Base-by-base conservation (phyloP, 2,888 invertebrate species). In the Seira musarum region DNA sequence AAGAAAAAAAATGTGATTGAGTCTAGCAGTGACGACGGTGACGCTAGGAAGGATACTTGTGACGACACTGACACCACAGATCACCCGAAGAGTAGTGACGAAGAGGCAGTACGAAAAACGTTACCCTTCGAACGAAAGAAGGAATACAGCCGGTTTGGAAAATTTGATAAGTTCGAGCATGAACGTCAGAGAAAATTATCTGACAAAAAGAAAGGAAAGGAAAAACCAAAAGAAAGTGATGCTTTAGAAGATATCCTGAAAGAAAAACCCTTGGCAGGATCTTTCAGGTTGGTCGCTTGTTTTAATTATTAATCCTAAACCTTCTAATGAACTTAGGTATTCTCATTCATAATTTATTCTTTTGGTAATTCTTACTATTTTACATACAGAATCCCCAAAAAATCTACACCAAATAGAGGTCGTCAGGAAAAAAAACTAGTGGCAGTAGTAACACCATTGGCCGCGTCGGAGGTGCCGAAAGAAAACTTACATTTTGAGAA, bases 401-500 rank as follows among this genome's bases (percentile, higher is more conserved):
- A 70, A 53, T 17, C 63, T 1, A 65, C 68, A 19, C 2, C 61
- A 61, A 61, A 2, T n/a, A 49, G 15, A 13, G 2, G 49, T 2
- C 49, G 49, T 49, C 49, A 49, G 6, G 17, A 49, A 57, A 30
- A 6, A 30, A 19, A 69, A 19, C 30, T 25, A 73, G 61, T 64
- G 40, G 25, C 1, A 19, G 35, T 70, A 2, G 6, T 57, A 3
- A 83, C 83, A 17, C 83, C 83, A 3, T 67, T 83, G 19, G 81
- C 81, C 17, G 46, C 19, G 25, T 53, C 67, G 2, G 70, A 83
- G 10, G 69, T 81, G 6, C 81, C 83, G 0, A 66, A 68, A 24
- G 83, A 81, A 57, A 83, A 83, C 22, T 57, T 83, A 10, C 40
- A 77, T 30, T 83, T 83, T 65, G 83, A 83, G 70, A 63, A 66